Conservation (phyloP, 2,113 vertebrate genomes). For the Etheostoma cragini region DNA sequence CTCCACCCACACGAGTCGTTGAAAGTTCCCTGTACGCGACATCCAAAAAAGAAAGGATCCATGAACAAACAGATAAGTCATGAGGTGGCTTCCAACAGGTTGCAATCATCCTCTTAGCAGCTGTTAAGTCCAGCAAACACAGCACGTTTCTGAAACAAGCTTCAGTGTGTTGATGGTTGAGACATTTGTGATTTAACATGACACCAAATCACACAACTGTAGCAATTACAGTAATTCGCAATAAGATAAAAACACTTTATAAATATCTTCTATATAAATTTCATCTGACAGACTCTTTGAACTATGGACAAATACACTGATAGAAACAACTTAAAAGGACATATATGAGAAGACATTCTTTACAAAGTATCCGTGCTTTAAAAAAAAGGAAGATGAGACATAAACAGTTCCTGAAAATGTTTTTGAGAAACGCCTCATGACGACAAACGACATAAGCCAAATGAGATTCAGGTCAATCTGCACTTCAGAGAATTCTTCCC, state of each 20-base stretch:
- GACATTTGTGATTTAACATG: not conserved
- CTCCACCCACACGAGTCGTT: too few species aligned
- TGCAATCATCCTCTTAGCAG: too few species aligned
- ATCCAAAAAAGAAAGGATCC: too few species aligned
- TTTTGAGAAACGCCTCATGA: constrained; percentile 29
- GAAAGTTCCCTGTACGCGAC: too few species aligned
- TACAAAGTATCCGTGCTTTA: not conserved
- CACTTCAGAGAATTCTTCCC: constrained; percentile 42
- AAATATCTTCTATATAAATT: not conserved
- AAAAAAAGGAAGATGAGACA: not conserved
- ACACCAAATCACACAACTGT: not conserved
- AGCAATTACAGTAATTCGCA: not conserved
- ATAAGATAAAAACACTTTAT: not conserved
- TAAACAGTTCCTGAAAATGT: constrained; percentile 29
- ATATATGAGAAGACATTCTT: not conserved
- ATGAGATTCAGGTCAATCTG: constrained; percentile 74
- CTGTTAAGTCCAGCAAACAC: too few species aligned
- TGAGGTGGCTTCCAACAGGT: too few species aligned
- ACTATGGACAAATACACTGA: not conserved
- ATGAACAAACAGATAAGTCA: too few species aligned
- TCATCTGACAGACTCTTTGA: not conserved
- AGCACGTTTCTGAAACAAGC: not conserved
- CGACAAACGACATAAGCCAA: constrained; percentile 43
- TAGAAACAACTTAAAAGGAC: not conserved
- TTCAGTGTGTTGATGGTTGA: constrained; percentile 4